These are phyloP conservation scores for Maccullochella peelii DNA, from an alignment of 2,113 vertebrate genomes.

Conservation along the genomic window DNA sequence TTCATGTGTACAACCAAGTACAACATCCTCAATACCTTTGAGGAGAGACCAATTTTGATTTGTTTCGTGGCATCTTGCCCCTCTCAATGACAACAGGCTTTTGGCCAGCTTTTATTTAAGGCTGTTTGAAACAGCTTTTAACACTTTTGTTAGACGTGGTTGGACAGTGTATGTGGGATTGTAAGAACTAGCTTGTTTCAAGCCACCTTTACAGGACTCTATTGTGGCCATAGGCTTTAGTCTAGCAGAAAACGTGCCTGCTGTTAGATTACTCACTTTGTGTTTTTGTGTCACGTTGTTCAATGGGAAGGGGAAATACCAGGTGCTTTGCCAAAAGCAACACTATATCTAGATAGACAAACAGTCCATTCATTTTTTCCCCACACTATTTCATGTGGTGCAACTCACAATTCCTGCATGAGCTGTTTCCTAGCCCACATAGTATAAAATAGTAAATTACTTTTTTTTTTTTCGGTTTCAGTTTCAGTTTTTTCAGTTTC, in stretches of 20 bases:
- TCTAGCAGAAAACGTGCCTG: background rate
- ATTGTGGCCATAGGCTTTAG: background rate
- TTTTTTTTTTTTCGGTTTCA: too few relatives aligned
- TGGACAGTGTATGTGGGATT: background rate
- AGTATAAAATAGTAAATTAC: background rate
- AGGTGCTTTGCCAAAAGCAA: slow-evolving; percentile 55
- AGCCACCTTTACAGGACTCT: background rate
- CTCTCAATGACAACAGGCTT: background rate
- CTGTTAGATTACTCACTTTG: background rate
- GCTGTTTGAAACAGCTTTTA: background rate
- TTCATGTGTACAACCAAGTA: background rate
- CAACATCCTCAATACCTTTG: background rate
- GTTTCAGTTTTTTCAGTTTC: too few relatives aligned
- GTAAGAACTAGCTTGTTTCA: background rate
- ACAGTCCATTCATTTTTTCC: slow-evolving; percentile 43
- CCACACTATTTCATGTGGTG: background rate
- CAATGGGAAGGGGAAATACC: slow-evolving; percentile 45
- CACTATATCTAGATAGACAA: slow-evolving; percentile 39
- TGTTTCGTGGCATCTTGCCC: background rate
- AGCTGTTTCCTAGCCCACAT: slow-evolving; percentile 21
- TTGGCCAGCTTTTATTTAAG: background rate
- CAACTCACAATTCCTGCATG: slow-evolving; percentile 19
- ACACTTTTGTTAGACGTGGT: background rate
- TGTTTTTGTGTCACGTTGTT: slow-evolving; percentile 19
- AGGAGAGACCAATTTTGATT: background rate